Base-by-base conservation (phyloP, 2,113 vertebrate genomes). In the Periophthalmodon schlosseri region DNA sequence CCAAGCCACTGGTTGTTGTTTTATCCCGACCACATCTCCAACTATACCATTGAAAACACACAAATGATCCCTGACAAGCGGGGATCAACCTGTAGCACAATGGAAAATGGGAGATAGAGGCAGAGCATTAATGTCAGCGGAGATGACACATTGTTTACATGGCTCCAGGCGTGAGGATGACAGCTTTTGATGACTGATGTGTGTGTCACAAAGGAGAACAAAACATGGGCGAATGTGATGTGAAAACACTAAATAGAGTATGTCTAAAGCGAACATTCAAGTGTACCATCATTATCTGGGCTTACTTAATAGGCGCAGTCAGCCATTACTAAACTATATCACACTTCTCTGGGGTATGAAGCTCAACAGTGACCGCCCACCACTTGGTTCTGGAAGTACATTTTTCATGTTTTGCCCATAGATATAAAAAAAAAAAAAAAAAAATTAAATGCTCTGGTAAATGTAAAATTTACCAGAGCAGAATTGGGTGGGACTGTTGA, bases 1-100 rank as follows among this genome's bases (percentile, higher is more conserved):
- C 72, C 68, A 28, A 87, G 79, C 44, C 79, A 66, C 81, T 72
- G 81, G 85, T 73, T 80, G 84, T 82, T 91, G 68, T 74, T 88
- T 90, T 69, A 86, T 87, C 79, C 70, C 77, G 67, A 75, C 74
- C 10, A 8, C 56, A 39, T 75, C 68, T 79, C 69, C 69, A 70
- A 47, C 76, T 44, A 74, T 71, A 77, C 76, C 72, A 60, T 73
- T 85, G 65, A 80, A 82, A 83, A 77, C 79, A 76, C 70, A 83
- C 49, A 73, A 61, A 74, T 70, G 78, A 72, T 75, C 66, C 56
- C 58, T 28, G 69, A 79, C 24, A 68, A 21, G 47, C 34, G 5
- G 39, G 64, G 66, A 68, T 20, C 47, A 57, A 68, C 67, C 33
- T 9, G 2, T 12, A 64, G 50, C 63, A 18, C 24, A 21, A 16